Evolutionary conservation across 2,113 vertebrate genomes (phyloP).

Genomic region (Catharus minimus): DNA sequence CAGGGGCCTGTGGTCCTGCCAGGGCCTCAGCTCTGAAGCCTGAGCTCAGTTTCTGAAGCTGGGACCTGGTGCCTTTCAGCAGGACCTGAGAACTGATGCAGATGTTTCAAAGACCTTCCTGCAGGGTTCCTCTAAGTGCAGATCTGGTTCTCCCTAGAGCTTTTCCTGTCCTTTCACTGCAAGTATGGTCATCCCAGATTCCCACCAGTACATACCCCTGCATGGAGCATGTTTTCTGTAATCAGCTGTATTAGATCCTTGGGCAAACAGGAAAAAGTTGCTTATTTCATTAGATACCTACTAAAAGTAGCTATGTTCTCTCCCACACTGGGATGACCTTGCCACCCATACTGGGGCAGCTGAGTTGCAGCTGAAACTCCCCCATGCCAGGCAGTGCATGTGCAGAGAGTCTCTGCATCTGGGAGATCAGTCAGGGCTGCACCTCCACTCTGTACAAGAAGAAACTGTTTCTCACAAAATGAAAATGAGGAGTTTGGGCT

Average conservation of each 20-base stretch:
- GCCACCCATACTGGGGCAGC: neutral
- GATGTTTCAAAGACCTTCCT: neutral
- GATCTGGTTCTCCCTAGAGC: accelerated
- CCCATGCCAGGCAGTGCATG: neutral
- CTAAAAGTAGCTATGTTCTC: neutral
- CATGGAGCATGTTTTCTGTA: neutral
- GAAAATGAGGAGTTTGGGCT: neutral
- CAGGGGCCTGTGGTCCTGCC: neutral
- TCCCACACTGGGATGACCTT: neutral
- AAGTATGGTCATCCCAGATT: accelerated
- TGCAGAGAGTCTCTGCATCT: neutral
- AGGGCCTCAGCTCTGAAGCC: neutral
- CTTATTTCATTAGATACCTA: neutral
- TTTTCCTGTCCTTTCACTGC: neutral
- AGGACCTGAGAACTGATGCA: neutral
- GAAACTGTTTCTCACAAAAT: neutral
- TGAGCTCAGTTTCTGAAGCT: neutral
- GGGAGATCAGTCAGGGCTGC: accelerated
- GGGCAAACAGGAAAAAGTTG: neutral
- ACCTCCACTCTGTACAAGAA: accelerated
- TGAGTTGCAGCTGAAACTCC: neutral
- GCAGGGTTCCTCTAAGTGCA: neutral
- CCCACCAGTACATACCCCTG: neutral
- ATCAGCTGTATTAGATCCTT: neutral
- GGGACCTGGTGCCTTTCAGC: neutral